These are phyloP conservation scores for Herminia tarsipennalis DNA, from an alignment of 2,888 invertebrate genomes.

Conservation along the genomic window DNA sequence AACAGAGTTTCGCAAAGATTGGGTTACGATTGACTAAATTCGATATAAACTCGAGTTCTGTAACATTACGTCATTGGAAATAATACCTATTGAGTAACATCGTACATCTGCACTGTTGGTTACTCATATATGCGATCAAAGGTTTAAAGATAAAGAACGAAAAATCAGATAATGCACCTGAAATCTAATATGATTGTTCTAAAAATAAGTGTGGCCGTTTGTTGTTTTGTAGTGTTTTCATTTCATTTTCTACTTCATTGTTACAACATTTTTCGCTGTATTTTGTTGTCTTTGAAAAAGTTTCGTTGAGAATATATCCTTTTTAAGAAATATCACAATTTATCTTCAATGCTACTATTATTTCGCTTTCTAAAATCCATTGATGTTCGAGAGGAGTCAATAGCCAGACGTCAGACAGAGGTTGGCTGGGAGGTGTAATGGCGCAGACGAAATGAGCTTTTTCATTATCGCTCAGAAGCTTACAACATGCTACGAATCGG, in stretches of 20 bases:
- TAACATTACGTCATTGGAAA: slow-evolving; percentile 15
- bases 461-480: slow-evolving; percentile 38
- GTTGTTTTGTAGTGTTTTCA: no score
- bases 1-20: slow-evolving; percentile 26
- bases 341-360: neutral
- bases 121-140: neutral
- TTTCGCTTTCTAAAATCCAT: slow-evolving; percentile 10
- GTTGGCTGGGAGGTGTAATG: slow-evolving; percentile 19
- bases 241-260: no score
- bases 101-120: slow-evolving; percentile 2
- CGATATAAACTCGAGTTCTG: slow-evolving; percentile 20
- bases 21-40: slow-evolving; percentile 28
- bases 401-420: slow-evolving; percentile 36
- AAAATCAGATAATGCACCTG: slow-evolving; percentile 8
- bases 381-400: slow-evolving; percentile 25
- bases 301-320: neutral
- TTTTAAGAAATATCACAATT: neutral
- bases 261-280: no score
- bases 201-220: no score
- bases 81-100: slow-evolving; percentile 18
- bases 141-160: neutral
- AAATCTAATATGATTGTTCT: no score
- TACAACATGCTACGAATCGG: slow-evolving; percentile 23
- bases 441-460: slow-evolving; percentile 37
- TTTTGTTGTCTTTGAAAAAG: neutral